Conservation (phyloP, 1,140 invertebrate genomes). For the Wasmannia auropunctata region DNA sequence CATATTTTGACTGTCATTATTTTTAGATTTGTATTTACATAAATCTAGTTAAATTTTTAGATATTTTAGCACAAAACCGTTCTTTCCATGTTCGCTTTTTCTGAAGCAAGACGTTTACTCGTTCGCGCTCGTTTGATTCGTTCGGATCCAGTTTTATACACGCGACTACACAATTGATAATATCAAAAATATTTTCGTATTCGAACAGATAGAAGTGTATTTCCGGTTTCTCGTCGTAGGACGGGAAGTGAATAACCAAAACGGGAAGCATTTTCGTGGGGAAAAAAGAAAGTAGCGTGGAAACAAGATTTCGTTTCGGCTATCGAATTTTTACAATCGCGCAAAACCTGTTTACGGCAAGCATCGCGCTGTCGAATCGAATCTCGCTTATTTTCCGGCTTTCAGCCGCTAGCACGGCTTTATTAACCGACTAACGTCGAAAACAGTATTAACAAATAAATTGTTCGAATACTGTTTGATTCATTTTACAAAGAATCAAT, state of each 20-base stretch:
- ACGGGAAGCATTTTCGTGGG: background rate
- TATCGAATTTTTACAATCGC: constrained; percentile 11
- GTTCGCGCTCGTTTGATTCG: background rate
- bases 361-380: background rate
- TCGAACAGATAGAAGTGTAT: background rate
- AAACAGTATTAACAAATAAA: background rate
- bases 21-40: too few relatives aligned
- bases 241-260: background rate
- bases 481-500: background rate
- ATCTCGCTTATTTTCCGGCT: background rate
- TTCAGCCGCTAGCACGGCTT: background rate
- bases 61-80: too few relatives aligned
- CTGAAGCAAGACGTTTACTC: background rate
- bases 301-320: background rate
- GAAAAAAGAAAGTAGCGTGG: background rate
- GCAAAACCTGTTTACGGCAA: background rate
- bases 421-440: background rate
- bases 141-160: background rate
- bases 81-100: too few relatives aligned
- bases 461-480: background rate
- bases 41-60: too few relatives aligned
- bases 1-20: too few relatives aligned
- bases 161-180: background rate
- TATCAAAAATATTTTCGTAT: background rate
- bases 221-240: background rate